Base-by-base conservation (phyloP, 1,140 invertebrate genomes). In the Hycleus cichorii region DNA sequence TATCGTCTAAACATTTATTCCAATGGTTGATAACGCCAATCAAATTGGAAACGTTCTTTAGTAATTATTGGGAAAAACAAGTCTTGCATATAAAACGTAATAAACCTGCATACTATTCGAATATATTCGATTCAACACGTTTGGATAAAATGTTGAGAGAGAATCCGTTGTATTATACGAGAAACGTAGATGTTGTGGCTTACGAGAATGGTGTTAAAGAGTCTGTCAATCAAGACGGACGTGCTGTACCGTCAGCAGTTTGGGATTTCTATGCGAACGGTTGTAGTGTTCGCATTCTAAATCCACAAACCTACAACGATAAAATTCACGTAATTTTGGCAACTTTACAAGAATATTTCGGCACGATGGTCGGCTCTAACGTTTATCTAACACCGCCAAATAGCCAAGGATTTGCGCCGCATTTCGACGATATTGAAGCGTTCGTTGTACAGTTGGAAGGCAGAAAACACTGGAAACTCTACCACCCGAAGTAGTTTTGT, bases 361-460 rank as follows among this genome's bases (percentile, higher is more conserved):
- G 88, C 47, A 94, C 89, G 57, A 90, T 94, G 76, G 92, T 95
- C 45, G 95, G 95, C 7, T 89, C 92, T 2, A 98, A 98, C 83
- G 82, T 88, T 9, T 98, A 98, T 72, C 73, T 98, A 46, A 98
- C 96, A n/a, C 96, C 96, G 10, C 86, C 94, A 6, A 87, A 89
- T 54, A 90, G 89, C 66, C 95, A 98, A 81, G 95, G 96, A 0
- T 98, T 98, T 81, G 95, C 96, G 2, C 95, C 96, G 0, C 95
- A 98, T 77, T 98, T 89, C 76, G 96, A 99, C 79, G 96, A 99
- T 69, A 98, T 98, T 65, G 97, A 99, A 79, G 96, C 95, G 10
- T 98, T 99, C 74, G 85, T 99, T 54, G 70, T 99, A 40, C 97
- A 99, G 78, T 74, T 97, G 5, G 96, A 98, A 78, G 97, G 97